Percentiles rank a stretch among this genome's conserved stretches.
phyloP scores from a whole-genome alignment of 2,888 invertebrate genomes.

The Arenicola marina region DNA sequence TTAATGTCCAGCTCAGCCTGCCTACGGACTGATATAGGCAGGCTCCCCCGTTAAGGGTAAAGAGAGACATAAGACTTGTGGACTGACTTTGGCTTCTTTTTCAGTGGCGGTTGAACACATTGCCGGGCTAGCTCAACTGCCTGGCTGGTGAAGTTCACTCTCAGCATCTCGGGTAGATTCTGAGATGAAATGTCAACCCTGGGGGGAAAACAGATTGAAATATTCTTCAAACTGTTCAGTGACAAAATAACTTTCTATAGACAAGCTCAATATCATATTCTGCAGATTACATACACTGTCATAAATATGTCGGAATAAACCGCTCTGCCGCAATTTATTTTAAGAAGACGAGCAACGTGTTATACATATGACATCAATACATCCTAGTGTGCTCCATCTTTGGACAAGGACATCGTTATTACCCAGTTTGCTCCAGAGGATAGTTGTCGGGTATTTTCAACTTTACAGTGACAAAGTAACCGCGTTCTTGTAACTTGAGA shows the following conservation, averaged over 20 bases:
- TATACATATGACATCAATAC: too few species aligned
- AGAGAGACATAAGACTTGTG: too few species aligned
- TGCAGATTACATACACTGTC: too few species aligned
- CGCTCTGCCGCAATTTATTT: too few species aligned
- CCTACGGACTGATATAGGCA: too few species aligned
- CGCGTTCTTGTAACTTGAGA: conserved; percentile 67
- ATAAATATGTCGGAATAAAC: too few species aligned
- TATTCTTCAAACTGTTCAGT: background rate
- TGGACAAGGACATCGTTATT: conserved; percentile 28
- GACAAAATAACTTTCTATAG: too few species aligned
- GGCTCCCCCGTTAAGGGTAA: too few species aligned
- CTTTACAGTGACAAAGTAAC: conserved; percentile 69
- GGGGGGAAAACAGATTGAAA: conserved; percentile 18
- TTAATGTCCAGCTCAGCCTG: too few species aligned
- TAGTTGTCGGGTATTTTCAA: conserved; percentile 71
- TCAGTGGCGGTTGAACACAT: conserved; percentile 73
- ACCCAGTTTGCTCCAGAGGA: conserved; percentile 67
- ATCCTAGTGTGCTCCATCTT: too few species aligned
- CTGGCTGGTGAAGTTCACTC: conserved; percentile 70
- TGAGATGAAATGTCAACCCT: conserved; percentile 69
- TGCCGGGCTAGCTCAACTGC: conserved; percentile 72
- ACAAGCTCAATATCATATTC: too few species aligned
- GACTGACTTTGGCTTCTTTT: conserved; percentile 63
- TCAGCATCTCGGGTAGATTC: conserved; percentile 71
- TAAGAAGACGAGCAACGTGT: too few species aligned